These are phyloP conservation scores for Cheiracanthium punctorium DNA, from an alignment of 2,888 invertebrate species.

Conservation along the genomic window DNA sequence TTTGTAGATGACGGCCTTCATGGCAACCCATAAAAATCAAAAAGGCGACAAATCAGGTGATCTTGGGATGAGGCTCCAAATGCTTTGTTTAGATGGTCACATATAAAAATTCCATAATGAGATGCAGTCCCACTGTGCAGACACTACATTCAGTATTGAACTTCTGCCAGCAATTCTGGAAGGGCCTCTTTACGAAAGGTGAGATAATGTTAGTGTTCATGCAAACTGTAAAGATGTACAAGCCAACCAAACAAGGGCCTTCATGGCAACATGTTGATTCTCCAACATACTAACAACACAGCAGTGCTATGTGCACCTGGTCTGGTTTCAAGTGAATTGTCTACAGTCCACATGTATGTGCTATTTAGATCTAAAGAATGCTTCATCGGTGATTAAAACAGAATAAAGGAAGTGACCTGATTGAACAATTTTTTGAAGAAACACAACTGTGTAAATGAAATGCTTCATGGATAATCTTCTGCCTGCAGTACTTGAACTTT, in stretches of 20 bases:
- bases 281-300: constrained; percentile 4
- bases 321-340: constrained; percentile 12
- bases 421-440: neutral
- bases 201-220: neutral
- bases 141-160: neutral
- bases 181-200: neutral
- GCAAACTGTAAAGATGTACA: constrained; percentile 1
- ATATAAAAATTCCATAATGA: neutral
- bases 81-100: neutral
- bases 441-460: too few species aligned
- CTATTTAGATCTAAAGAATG: neutral
- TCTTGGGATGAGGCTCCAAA: neutral
- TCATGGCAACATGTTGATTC: too few species aligned
- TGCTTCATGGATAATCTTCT: too few species aligned
- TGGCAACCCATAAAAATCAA: too few species aligned
- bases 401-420: neutral
- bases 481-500: too few species aligned
- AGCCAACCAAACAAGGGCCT: neutral
- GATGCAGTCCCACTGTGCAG: neutral
- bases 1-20: too few species aligned
- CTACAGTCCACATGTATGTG: neutral
- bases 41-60: neutral
- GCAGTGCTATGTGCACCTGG: neutral
- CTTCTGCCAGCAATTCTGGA: neutral
- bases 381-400: neutral